These are phyloP conservation scores for Sciurus carolinensis DNA, from an alignment of 2,797 vertebrate genomes.

Conservation along the genomic window DNA sequence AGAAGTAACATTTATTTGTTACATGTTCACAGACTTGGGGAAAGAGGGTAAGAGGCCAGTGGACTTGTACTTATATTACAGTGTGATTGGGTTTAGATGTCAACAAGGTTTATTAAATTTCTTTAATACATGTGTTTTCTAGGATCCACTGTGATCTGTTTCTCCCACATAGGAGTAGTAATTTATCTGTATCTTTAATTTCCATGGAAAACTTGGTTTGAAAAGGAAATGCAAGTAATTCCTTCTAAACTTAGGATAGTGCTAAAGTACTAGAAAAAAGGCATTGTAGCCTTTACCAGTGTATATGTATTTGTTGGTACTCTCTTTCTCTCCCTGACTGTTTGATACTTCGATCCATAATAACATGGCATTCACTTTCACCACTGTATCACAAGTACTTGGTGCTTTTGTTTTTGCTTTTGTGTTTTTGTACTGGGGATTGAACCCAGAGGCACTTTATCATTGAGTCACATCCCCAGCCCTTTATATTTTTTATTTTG, in stretches of 20 bases:
- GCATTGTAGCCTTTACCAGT: not conserved
- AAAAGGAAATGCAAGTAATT: conserved; percentile 46
- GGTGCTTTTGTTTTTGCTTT: too few relatives aligned
- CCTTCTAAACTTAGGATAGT: not conserved
- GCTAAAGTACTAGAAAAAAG: not conserved
- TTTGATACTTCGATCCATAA: not conserved
- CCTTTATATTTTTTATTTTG: too few relatives aligned
- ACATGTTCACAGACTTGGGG: not conserved
- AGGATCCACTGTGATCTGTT: conserved; percentile 5
- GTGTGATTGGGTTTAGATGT: not conserved
- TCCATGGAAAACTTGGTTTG: conserved; percentile 40
- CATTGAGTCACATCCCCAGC: too few relatives aligned
- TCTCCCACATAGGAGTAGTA: not conserved
- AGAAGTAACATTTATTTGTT: conserved; percentile 35
- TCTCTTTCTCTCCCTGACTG: not conserved
- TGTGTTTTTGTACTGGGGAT: too few relatives aligned
- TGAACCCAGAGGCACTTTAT: too few relatives aligned
- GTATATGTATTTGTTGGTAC: not conserved
- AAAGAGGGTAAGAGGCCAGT: not conserved
- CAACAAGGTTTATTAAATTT: conserved; percentile 34
- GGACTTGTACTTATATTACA: not conserved
- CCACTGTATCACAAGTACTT: not conserved
- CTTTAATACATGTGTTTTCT: conserved; percentile 4
- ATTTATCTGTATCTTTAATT: conserved; percentile 47
- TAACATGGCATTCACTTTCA: not conserved